Evolutionary conservation across 2,888 invertebrate species (phyloP), one percentile per base, ranked within the genome.

Genomic region (Plebejus melissa): DNA sequence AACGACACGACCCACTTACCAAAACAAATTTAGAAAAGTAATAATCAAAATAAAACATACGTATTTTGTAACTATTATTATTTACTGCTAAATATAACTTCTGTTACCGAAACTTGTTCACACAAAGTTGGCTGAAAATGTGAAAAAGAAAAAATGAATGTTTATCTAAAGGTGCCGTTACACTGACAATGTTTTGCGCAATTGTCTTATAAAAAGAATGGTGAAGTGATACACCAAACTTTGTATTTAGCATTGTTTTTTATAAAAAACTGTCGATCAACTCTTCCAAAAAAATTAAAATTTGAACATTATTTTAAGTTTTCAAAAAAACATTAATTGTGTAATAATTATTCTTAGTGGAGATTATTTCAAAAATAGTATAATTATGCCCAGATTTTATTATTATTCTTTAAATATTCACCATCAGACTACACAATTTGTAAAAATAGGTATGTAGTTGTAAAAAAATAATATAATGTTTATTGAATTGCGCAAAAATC

Each of bases 61-160:
- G 84, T 86, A 84, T 84, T 70, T 71, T 86, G 84, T 83, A 81
- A 84, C 83, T 86, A 88, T 84, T 85, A 83, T 83, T 85, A 86
- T 88, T 89, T 85, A 89, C 90, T 89, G 86, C 88, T 88, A 90
- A 89, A 89, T 87, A 85, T 88, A 88, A 88, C 89, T 85, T 87
- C 88, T 85, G 82, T 90, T 91, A 91, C 90, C 91, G 86, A 91
- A 89, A 89, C 87, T 88, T 89, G 91, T 93, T 93, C 92, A 93
- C 92, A 91, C 90, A 91, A 89, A 91, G 92, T 91, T 91, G 88
- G 93, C 93, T 93, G 93, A 87, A 93, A 93, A 92, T 89, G 85
- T 88, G 87, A 85, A 90, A 88, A 86, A 75, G 75, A 89, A 87
- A 82, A 89, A 83, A 88, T 86, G 82, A 79, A 86, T 87, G 85